Conservation (phyloP, 2,113 vertebrate genomes). For the Corynorhinus townsendii region DNA sequence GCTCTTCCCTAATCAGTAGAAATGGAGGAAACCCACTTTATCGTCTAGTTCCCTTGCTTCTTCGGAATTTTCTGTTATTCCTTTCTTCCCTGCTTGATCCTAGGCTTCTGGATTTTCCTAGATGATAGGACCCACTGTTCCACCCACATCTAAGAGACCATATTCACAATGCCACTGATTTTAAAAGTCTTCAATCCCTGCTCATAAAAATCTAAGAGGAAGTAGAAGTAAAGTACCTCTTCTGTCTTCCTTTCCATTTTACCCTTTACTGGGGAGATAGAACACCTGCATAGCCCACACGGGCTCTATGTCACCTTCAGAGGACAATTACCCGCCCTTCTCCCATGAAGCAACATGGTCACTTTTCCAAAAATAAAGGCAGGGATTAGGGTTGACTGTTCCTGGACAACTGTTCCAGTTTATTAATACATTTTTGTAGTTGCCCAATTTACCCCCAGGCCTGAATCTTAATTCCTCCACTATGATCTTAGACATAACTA, state of each 20-base stretch:
- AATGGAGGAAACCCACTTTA: background rate
- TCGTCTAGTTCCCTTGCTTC: background rate
- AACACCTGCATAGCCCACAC: background rate
- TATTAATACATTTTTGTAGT: constrained; percentile 68
- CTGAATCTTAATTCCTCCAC: constrained; percentile 15
- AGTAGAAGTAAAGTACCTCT: background rate
- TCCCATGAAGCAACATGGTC: constrained; percentile 54
- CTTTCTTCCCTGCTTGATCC: background rate
- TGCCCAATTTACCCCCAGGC: constrained; percentile 15
- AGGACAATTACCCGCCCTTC: constrained; percentile 19
- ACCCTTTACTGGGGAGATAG: background rate
- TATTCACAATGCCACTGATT: background rate
- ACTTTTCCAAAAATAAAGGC: constrained; percentile 74
- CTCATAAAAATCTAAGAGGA: background rate
- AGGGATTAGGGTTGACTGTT: constrained; percentile 66
- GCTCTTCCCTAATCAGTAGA: constrained; percentile 3
- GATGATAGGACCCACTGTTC: background rate
- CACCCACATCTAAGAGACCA: background rate
- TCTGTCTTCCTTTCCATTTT: constrained; percentile 24
- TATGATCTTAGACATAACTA: background rate
- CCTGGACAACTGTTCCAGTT: constrained; percentile 55
- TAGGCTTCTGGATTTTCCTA: background rate
- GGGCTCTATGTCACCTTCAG: constrained; percentile 53
- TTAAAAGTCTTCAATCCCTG: constrained; percentile 1
- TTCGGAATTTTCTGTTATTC: constrained; percentile 11